phyloP scores from a whole-genome alignment of 2,888 invertebrate genomes.

The Fragum sueziense region DNA sequence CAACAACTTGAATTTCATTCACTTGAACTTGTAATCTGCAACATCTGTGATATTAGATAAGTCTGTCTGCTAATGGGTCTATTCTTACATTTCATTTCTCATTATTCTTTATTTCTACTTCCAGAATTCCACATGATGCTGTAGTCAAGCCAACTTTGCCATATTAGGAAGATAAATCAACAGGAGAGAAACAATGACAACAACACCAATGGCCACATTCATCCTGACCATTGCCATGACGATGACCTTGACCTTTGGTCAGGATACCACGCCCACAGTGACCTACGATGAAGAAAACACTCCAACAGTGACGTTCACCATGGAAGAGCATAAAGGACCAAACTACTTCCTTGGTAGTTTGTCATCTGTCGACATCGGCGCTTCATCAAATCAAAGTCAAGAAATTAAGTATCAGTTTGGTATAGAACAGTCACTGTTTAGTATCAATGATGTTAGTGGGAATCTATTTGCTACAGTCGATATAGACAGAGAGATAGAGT shows the following conservation, averaged over 20 bases:
- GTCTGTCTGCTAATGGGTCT: too few relatives aligned
- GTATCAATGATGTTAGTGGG: slow-evolving; percentile 42
- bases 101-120: slow-evolving; percentile 30
- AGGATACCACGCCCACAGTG: slow-evolving; percentile 33
- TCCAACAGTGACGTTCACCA: slow-evolving; percentile 43
- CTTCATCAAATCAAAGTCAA: slow-evolving; percentile 25
- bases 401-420: slow-evolving; percentile 33
- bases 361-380: slow-evolving; percentile 26
- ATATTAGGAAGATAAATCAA: not conserved
- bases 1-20: too few relatives aligned
- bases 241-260: slow-evolving; percentile 30
- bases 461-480: slow-evolving; percentile 48
- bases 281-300: slow-evolving; percentile 35
- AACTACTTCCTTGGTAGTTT: slow-evolving; percentile 41
- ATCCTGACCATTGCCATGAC: slow-evolving; percentile 35
- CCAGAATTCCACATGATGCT: slow-evolving; percentile 31
- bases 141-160: not conserved
- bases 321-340: slow-evolving; percentile 36
- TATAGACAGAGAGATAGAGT: slow-evolving; percentile 55
- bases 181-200: slow-evolving; percentile 43
- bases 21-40: too few relatives aligned
- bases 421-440: slow-evolving; percentile 35
- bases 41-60: too few relatives aligned
- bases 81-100: too few relatives aligned
- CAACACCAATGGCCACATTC: slow-evolving; percentile 7